phyloP scores from a whole-genome alignment of 2,888 invertebrate species.

The Scaeva pyrastri region DNA sequence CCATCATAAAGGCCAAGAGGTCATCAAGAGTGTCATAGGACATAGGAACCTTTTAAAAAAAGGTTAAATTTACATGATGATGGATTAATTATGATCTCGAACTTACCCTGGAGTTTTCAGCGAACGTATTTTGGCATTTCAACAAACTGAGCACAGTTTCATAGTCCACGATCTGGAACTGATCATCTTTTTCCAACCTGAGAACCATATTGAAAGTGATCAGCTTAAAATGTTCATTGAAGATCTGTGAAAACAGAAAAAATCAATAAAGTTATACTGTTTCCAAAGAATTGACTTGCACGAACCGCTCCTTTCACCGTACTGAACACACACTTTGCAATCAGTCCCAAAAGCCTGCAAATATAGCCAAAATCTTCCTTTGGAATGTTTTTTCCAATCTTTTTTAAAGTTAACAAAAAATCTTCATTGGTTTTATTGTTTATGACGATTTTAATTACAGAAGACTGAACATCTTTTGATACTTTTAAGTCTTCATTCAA shows the following conservation, averaged over 20 bases:
- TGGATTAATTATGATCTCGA: background rate
- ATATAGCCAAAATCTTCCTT: conserved; percentile 77
- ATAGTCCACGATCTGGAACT: conserved; percentile 72
- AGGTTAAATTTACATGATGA: background rate
- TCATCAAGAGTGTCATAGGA: conserved; percentile 81
- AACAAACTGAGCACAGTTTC: conserved; percentile 78
- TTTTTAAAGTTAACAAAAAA: conserved; percentile 79
- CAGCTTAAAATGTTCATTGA: conserved; percentile 82
- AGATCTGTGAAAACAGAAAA: conserved; percentile 79
- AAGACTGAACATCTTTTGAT: conserved; percentile 75
- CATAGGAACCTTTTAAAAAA: conserved; percentile 78
- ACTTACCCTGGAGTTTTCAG: conserved; percentile 80
- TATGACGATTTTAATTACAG: conserved; percentile 80
- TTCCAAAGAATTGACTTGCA: background rate
- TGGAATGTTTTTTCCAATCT: conserved; percentile 75
- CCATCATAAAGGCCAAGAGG: conserved; percentile 80
- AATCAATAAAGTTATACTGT: background rate
- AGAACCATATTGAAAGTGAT: conserved; percentile 79
- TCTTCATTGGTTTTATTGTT: conserved; percentile 82
- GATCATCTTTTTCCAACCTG: conserved; percentile 77
- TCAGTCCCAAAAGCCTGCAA: conserved; percentile 78
- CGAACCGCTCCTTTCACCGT: conserved; percentile 82
- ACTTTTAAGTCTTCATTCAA: conserved; percentile 79
- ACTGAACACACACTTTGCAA: conserved; percentile 81
- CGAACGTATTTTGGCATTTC: conserved; percentile 79